A percentile compares a stretch with the other conserved stretches of the same genome.
Evolutionary conservation across 1,140 invertebrate species (phyloP).

Genomic region (Drosophila grimshawi): DNA sequence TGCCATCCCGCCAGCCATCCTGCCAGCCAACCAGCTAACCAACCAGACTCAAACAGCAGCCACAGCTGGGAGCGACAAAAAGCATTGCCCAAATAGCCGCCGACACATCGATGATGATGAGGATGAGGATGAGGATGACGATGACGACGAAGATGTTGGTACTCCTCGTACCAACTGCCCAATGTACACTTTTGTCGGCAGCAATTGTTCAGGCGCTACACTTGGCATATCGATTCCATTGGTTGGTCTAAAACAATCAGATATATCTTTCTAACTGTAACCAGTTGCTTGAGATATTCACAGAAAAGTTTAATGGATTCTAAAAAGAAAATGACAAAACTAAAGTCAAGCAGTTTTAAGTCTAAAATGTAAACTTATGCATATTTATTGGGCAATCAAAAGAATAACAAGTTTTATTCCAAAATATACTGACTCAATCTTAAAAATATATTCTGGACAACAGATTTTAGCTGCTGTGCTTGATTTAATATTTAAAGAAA

Average conservation of each 20-base stretch:
- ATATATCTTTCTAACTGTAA: neutral
- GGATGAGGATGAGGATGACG: conserved; percentile 19
- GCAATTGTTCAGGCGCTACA: conserved; percentile 52
- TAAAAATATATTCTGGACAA: too few relatives aligned
- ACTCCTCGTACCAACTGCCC: conserved; percentile 2
- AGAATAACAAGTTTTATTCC: too few relatives aligned
- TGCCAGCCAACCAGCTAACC: conserved; percentile 28
- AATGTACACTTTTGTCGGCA: conserved; percentile 48
- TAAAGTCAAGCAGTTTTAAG: too few relatives aligned
- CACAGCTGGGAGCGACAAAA: conserved; percentile 28
- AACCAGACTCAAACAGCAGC: conserved; percentile 17
- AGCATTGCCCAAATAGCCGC: conserved; percentile 37
- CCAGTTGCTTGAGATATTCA: too few relatives aligned
- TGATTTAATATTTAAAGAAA: too few relatives aligned
- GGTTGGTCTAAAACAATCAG: neutral
- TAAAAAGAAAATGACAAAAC: too few relatives aligned
- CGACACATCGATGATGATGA: conserved; percentile 56
- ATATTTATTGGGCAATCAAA: too few relatives aligned
- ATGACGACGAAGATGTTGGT: conserved; percentile 9
- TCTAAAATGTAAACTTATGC: too few relatives aligned
- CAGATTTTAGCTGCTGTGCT: too few relatives aligned
- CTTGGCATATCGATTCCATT: neutral
- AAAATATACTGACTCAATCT: too few relatives aligned
- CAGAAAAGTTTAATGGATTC: too few relatives aligned
- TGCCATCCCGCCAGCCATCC: too few relatives aligned